Evolutionary conservation across 2,888 invertebrate species (phyloP), one percentile per base, ranked within the genome.

Genomic region (Eucera pruinosa): DNA sequence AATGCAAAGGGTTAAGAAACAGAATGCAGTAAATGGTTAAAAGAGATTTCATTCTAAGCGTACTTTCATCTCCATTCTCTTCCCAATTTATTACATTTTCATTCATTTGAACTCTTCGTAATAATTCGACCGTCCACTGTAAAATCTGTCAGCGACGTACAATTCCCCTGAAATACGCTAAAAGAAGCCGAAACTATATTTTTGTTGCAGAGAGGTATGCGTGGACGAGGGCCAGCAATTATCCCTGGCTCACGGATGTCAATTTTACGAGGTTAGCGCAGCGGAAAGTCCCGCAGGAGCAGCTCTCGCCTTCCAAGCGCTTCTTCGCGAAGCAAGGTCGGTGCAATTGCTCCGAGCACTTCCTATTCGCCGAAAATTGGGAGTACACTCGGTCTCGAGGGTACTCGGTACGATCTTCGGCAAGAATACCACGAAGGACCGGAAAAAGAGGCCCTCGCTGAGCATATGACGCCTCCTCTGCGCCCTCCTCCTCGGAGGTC

Each of bases 191-290:
- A 11, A 27, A 3, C n/a, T 15, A 43, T 45, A 7, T 2, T 67
- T 77, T 45, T 90, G 87, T 92, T 93, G 61, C 92, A 96, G 96
- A 91, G 95, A 95, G 93, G 95, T 96, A 62, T 95, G 95, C 88
- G 96, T 96, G 47, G 96, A 96, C 90, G 96, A 96, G 88, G 96
- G 96, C 47, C 96, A 96, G 87, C 96, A 96, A 91, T 90, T 96
- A 81, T 96, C 96, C 15, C 92, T 96, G 86, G 95, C 95, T 80
- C 96, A 95, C 90, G 96, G 96, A 48, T 96, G 96, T 88, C 96
- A 96, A 92, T 97, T 97, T 93, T 96, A 96, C 93, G 97, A 97
- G 93, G 96, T 97, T 71, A 96, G 96, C 69, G 97, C 96, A 13
- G 97, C 97, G 39, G 97, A 97, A 91, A 96, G 96, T 87, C 95